A percentile compares a stretch with the other conserved stretches of the same genome.
These are phyloP conservation scores for Acinonyx jubatus DNA, from an alignment of 2,113 vertebrate genomes.

Conservation along the genomic window DNA sequence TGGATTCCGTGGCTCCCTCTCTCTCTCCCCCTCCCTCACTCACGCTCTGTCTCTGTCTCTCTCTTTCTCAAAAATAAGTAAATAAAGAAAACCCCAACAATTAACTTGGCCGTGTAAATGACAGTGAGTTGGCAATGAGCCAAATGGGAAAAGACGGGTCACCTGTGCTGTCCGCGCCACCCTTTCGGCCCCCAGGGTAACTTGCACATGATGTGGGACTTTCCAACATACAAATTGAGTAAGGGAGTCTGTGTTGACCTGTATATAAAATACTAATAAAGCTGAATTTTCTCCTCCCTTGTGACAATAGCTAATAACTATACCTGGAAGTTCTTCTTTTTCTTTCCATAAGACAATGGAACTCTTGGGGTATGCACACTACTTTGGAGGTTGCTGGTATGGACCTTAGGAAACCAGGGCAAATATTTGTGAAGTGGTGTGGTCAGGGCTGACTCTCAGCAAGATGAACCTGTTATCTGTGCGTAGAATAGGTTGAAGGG, in stretches of 20 bases:
- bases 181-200: background rate
- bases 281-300: background rate
- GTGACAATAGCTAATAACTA: background rate
- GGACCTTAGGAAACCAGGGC: background rate
- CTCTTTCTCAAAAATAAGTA: too few relatives aligned
- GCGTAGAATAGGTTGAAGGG: background rate
- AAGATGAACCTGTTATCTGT: background rate
- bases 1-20: too few relatives aligned
- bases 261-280: background rate
- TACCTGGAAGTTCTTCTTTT: background rate
- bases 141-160: background rate
- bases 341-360: background rate
- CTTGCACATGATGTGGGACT: background rate
- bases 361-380: background rate
- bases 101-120: background rate
- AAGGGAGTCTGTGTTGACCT: background rate
- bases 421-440: background rate
- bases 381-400: background rate
- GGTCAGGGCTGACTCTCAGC: background rate
- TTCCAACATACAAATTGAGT: background rate
- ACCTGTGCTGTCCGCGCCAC: background rate
- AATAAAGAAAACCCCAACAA: background rate
- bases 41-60: too few relatives aligned
- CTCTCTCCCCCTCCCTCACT: too few relatives aligned
- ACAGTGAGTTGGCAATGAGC: background rate